Percentiles rank a stretch among this genome's conserved stretches.
Evolutionary conservation across 2,113 vertebrate species (phyloP).

Genomic region (Ptyas mucosa): DNA sequence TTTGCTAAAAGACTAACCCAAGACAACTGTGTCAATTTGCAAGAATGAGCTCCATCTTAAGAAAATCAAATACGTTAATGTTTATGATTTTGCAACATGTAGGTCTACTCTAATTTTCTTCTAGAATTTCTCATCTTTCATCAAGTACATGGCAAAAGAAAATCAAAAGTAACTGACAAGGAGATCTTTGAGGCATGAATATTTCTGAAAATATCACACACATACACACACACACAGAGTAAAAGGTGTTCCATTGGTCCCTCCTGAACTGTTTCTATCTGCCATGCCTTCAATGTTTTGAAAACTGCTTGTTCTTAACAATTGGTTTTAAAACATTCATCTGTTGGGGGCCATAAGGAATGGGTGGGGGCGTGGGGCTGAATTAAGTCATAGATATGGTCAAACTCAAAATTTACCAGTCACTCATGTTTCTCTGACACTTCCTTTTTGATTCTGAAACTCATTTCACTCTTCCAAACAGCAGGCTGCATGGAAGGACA

Average conservation of each 20-base stretch:
- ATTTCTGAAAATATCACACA: neutral
- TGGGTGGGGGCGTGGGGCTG: no score
- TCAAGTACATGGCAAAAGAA: constrained; percentile 57
- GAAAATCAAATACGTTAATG: constrained; percentile 84
- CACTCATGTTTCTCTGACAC: neutral
- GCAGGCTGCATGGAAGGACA: neutral
- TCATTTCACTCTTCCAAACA: neutral
- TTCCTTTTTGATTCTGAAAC: neutral
- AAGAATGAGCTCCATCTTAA: constrained; percentile 75
- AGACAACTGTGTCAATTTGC: constrained; percentile 74
- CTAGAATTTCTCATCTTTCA: constrained; percentile 80
- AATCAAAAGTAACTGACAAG: neutral
- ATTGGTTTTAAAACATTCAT: neutral
- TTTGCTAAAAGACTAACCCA: constrained; percentile 81
- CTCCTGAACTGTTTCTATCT: no score
- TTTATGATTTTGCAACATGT: constrained; percentile 85
- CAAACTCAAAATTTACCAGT: neutral
- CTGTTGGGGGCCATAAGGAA: neutral
- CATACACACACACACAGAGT: neutral
- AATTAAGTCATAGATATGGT: neutral
- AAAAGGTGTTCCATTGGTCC: neutral
- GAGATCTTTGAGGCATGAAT: neutral
- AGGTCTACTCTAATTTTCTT: constrained; percentile 79
- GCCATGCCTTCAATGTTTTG: neutral
- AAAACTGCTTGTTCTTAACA: neutral